phyloP scores from a whole-genome alignment of 2,113 vertebrate genomes.

The Oreotrochilus melanogaster region DNA sequence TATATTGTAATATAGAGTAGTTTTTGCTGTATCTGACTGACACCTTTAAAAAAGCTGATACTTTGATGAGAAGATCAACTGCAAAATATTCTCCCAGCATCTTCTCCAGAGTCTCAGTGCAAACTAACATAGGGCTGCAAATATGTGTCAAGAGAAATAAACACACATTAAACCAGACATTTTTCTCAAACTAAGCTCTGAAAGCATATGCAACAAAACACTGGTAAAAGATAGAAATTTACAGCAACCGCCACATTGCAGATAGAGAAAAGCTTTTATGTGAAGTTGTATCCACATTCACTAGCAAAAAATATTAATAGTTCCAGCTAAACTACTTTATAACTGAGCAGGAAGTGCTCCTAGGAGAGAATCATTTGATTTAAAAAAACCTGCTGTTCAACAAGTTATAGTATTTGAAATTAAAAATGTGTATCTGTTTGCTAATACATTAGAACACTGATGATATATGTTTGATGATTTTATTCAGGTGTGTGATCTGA shows the following conservation, averaged over 20 bases:
- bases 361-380: background rate
- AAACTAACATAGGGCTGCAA: slow-evolving; percentile 56
- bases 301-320: slow-evolving; percentile 58
- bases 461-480: background rate
- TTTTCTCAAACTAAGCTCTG: slow-evolving; percentile 19
- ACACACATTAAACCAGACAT: slow-evolving; percentile 63
- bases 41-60: slow-evolving; percentile 24
- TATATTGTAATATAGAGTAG: slow-evolving; percentile 12
- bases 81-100: slow-evolving; percentile 41
- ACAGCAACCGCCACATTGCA: slow-evolving; percentile 21
- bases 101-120: slow-evolving; percentile 60
- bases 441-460: background rate
- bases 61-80: slow-evolving; percentile 67
- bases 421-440: slow-evolving; percentile 17
- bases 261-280: slow-evolving; percentile 52
- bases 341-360: background rate
- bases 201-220: slow-evolving; percentile 34
- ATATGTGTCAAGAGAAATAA: slow-evolving; percentile 59
- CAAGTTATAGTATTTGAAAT: slow-evolving; percentile 10
- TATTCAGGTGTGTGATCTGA: background rate
- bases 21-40: slow-evolving; percentile 30
- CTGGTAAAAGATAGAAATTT: slow-evolving; percentile 25
- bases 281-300: slow-evolving; percentile 29
- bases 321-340: background rate
- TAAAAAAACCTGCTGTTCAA: background rate